phyloP scores from a whole-genome alignment of 2,797 vertebrate genomes.

The Argyrosomus regius region DNA sequence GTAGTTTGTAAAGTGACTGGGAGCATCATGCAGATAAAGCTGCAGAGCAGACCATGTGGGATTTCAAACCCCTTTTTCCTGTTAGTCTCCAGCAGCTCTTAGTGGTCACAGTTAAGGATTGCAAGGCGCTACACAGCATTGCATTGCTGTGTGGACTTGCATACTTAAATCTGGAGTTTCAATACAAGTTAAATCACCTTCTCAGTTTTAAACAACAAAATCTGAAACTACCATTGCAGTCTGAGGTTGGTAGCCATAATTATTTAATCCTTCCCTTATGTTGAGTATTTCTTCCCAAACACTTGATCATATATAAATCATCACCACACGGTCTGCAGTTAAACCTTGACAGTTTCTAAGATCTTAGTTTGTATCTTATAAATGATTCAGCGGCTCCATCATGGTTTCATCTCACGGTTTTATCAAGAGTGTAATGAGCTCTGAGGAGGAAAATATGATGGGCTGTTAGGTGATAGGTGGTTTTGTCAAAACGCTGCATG shows the following conservation, averaged over 20 bases:
- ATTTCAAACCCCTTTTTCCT: slow-evolving; percentile 19
- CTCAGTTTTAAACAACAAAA: background rate
- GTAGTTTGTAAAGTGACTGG: slow-evolving; percentile 2
- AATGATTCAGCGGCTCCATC: slow-evolving; percentile 50
- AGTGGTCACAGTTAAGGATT: slow-evolving; percentile 56
- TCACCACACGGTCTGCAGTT: background rate
- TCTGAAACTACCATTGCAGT: background rate
- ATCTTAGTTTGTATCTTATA: slow-evolving; percentile 42
- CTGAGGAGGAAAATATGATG: background rate
- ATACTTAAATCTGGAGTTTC: slow-evolving; percentile 2
- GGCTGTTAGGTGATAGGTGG: background rate
- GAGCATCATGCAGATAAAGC: slow-evolving; percentile 47
- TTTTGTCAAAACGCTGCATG: slow-evolving; percentile 31
- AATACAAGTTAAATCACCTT: background rate
- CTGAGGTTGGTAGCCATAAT: background rate
- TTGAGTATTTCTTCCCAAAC: slow-evolving; percentile 19
- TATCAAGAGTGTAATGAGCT: slow-evolving; percentile 11
- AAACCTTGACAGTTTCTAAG: slow-evolving; percentile 23
- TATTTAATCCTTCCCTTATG: slow-evolving; percentile 20
- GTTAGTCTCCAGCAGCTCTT: slow-evolving; percentile 66
- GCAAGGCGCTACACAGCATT: slow-evolving; percentile 20
- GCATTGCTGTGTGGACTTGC: background rate
- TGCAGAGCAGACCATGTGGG: background rate
- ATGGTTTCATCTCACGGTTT: slow-evolving; percentile 25
- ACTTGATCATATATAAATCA: slow-evolving; percentile 45